Evolutionary conservation across 2,888 invertebrate genomes (phyloP).

Genomic region (Bombylius major): DNA sequence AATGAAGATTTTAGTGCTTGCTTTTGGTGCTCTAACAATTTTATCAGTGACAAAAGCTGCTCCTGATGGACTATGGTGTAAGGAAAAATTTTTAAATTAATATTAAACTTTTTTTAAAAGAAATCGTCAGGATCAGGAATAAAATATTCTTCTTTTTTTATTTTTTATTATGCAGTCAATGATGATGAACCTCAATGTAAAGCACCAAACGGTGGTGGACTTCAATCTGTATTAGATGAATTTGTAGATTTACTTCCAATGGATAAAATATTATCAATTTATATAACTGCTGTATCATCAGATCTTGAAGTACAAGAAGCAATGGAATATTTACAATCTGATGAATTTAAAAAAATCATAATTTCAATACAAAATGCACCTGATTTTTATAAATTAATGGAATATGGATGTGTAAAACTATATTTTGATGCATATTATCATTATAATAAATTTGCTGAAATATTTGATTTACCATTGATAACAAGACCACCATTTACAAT

Average conservation of each 20-base stretch:
- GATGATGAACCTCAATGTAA: conserved; percentile 7
- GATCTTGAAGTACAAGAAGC: conserved; percentile 10
- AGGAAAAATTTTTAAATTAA: too few relatives aligned
- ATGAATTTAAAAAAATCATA: conserved; percentile 8
- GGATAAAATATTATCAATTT: conserved; percentile 9
- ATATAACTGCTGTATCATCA: conserved; percentile 6
- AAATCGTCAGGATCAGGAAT: too few relatives aligned
- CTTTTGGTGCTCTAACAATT: too few relatives aligned
- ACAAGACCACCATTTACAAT: neutral
- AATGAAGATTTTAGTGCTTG: too few relatives aligned
- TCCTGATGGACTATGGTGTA: too few relatives aligned
- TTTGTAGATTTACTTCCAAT: conserved; percentile 7
- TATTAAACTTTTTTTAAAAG: too few relatives aligned
- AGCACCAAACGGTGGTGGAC: conserved; percentile 12
- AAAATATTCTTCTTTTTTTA: too few relatives aligned
- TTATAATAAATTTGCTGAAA: conserved; percentile 1
- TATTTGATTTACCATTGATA: conserved; percentile 8
- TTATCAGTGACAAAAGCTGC: too few relatives aligned
- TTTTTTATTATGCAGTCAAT: neutral
- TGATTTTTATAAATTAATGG: conserved; percentile 6
- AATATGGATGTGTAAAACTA: conserved; percentile 4
- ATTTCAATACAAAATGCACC: conserved; percentile 1
- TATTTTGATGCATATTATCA: conserved; percentile 8
- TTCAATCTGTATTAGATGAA: conserved; percentile 7
- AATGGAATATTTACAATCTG: conserved; percentile 9